Conservation (phyloP, 1,140 invertebrate species). For the Megalopta genalis region DNA sequence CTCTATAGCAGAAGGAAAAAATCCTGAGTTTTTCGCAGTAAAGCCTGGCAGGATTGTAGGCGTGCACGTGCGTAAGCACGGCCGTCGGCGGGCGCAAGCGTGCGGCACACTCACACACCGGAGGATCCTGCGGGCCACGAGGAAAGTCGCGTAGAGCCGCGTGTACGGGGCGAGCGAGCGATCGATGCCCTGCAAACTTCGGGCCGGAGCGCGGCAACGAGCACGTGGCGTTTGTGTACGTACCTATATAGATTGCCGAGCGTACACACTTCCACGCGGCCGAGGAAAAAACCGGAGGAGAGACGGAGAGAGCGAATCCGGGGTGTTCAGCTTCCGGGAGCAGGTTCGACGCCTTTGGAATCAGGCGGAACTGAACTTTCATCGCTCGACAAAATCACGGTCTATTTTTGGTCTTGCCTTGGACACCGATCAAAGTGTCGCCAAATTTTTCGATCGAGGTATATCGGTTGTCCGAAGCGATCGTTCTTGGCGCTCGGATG, state of each 20-base stretch:
- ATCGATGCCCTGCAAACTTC: constrained; percentile 76
- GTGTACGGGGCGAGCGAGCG: constrained; percentile 46
- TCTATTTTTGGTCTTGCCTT: not conserved
- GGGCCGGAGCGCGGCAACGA: constrained; percentile 64
- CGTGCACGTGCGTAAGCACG: constrained; percentile 36
- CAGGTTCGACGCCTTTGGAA: constrained; percentile 1
- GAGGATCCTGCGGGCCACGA: constrained; percentile 36
- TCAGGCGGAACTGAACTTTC: constrained; percentile 20
- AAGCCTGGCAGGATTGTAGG: constrained; percentile 31
- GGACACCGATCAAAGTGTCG: too few relatives aligned
- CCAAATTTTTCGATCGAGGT: too few relatives aligned
- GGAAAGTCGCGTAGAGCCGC: constrained; percentile 41
- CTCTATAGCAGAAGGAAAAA: constrained; percentile 16
- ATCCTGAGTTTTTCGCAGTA: constrained; percentile 11
- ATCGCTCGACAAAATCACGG: not conserved
- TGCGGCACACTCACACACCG: constrained; percentile 28
- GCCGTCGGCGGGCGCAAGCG: not conserved
- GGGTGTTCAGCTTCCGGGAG: constrained; percentile 39
- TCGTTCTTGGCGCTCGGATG: too few relatives aligned
- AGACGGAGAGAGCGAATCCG: not conserved
- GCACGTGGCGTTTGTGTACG: constrained; percentile 67
- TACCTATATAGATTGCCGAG: constrained; percentile 49
- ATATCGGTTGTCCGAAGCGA: too few relatives aligned
- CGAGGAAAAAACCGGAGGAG: constrained; percentile 32
- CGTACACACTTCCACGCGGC: constrained; percentile 42